Percentiles rank a stretch among this genome's conserved stretches.
These are phyloP conservation scores for Heliconius charithonia DNA, from an alignment of 2,888 invertebrate species.

Conservation along the genomic window DNA sequence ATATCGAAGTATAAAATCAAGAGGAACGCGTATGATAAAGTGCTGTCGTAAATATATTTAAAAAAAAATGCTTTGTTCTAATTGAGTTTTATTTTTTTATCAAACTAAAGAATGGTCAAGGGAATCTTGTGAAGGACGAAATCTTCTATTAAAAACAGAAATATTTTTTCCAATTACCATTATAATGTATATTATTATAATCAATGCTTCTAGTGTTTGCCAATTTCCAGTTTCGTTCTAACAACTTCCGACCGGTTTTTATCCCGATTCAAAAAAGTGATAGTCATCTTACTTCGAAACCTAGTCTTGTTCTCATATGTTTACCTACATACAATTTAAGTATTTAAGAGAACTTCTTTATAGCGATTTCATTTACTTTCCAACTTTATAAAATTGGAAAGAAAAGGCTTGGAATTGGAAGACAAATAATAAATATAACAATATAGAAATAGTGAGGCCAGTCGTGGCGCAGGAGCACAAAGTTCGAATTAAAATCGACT, in stretches of 20 bases:
- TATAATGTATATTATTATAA: constrained; percentile 1
- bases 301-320: constrained; percentile 52
- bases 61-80: neutral
- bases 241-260: constrained; percentile 66
- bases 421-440: no score
- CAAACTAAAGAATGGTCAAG: neutral
- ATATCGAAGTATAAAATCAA: no score
- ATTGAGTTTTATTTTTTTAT: neutral
- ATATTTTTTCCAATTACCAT: neutral
- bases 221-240: constrained; percentile 55
- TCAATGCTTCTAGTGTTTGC: constrained; percentile 23
- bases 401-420: neutral
- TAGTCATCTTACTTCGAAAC: constrained; percentile 65
- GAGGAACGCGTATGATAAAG: neutral
- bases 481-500: no score
- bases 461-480: no score
- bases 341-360: constrained; percentile 21
- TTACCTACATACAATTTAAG: constrained; percentile 33
- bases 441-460: no score
- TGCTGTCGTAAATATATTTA: no score
- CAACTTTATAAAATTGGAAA: neutral
- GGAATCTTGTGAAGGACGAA: no score
- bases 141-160: neutral
- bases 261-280: constrained; percentile 67
- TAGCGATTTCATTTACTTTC: constrained; percentile 21